phyloP scores from a whole-genome alignment of 2,888 invertebrate genomes.

The Marasmarcha lunaedactyla region DNA sequence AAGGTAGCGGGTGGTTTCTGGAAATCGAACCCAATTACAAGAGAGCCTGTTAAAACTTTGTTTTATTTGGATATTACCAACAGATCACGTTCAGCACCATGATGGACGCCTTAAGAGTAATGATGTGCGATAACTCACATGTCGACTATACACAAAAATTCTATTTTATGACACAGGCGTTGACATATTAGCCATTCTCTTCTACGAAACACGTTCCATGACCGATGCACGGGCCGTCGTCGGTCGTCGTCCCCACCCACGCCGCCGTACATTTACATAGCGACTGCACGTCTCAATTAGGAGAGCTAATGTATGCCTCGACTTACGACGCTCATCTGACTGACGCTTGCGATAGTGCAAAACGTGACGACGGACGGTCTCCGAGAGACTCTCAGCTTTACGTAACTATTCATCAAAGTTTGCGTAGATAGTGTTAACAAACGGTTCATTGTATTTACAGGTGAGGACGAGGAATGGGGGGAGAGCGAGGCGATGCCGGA shows the following conservation, averaged over 20 bases:
- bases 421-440: not conserved
- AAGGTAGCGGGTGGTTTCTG: conserved; percentile 66
- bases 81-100: conserved; percentile 47
- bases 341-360: conserved; percentile 61
- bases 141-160: no score
- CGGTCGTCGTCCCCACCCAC: conserved; percentile 48
- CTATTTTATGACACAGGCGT: no score
- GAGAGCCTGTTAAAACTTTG: conserved; percentile 62
- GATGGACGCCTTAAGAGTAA: conserved; percentile 41
- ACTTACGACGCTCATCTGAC: conserved; percentile 56
- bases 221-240: no score
- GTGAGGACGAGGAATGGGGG: conserved; percentile 77
- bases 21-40: conserved; percentile 71
- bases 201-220: no score
- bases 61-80: conserved; percentile 59
- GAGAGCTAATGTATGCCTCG: conserved; percentile 71
- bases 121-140: not conserved
- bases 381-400: conserved; percentile 22
- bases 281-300: conserved; percentile 68
- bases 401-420: no score
- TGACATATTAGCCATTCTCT: no score
- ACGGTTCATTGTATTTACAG: conserved; percentile 43
- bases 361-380: conserved; percentile 67
- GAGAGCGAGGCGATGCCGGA: conserved; percentile 70
- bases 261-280: conserved; percentile 66